phyloP scores from a whole-genome alignment of 2,888 invertebrate genomes.

The Cryptosula pallasiana region DNA sequence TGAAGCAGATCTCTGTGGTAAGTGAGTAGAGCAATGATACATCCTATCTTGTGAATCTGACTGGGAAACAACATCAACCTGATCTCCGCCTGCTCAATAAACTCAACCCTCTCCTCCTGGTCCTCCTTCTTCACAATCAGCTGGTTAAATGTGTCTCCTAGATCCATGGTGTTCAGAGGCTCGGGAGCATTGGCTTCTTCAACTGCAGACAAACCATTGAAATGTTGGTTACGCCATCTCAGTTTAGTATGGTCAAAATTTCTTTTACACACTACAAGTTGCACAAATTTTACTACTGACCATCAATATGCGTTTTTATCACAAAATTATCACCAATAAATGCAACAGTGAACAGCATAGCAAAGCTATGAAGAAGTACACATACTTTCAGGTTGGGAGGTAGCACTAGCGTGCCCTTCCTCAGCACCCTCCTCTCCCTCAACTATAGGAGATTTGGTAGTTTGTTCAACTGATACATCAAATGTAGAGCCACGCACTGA shows the following conservation, averaged over 20 bases:
- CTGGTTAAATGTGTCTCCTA: conserved; percentile 28
- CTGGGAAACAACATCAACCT: conserved; percentile 44
- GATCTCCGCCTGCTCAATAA: conserved; percentile 29
- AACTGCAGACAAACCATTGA: no score
- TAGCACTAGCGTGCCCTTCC: neutral
- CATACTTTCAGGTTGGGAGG: neutral
- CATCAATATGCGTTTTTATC: no score
- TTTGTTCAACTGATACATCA: neutral
- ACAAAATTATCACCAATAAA: no score
- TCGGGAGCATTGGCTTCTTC: conserved; percentile 35
- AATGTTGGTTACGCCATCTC: no score
- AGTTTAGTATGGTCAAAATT: no score
- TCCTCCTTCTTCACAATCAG: conserved; percentile 26
- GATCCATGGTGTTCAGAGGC: conserved; percentile 45
- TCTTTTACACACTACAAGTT: no score
- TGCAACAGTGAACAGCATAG: neutral
- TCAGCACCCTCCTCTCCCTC: conserved; percentile 13
- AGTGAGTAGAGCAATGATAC: conserved; percentile 39
- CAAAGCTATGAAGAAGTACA: neutral
- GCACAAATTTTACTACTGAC: no score
- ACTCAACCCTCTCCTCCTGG: conserved; percentile 18
- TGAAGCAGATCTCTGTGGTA: conserved; percentile 38
- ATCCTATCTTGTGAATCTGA: conserved; percentile 46
- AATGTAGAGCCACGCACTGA: conserved; percentile 2
- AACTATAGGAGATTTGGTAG: conserved; percentile 12